Evolutionary conservation across 2,888 invertebrate species (phyloP).

Genomic region (Agonopterix heracliana): DNA sequence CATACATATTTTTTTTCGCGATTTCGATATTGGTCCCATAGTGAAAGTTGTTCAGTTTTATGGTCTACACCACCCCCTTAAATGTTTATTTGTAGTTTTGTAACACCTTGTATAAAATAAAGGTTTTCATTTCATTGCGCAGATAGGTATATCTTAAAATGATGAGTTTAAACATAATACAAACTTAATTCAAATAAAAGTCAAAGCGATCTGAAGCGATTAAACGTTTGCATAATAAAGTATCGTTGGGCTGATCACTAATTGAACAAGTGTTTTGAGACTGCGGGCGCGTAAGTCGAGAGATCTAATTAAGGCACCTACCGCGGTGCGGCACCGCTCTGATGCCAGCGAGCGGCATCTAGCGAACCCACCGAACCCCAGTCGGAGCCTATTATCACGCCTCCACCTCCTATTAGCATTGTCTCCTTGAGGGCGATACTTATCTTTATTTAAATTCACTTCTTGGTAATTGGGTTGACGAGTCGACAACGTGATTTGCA

Average conservation of each 20-base stretch:
- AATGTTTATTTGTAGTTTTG: too few species aligned
- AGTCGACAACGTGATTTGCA: slow-evolving; percentile 77
- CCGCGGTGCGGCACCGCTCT: slow-evolving; percentile 36
- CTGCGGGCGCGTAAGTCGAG: slow-evolving; percentile 65
- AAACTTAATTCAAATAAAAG: slow-evolving; percentile 1
- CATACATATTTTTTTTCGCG: too few species aligned
- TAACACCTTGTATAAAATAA: too few species aligned
- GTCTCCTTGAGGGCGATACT: slow-evolving; percentile 76
- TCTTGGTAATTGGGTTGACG: slow-evolving; percentile 77
- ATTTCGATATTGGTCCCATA: too few species aligned
- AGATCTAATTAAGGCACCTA: slow-evolving; percentile 73
- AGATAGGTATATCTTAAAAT: too few species aligned
- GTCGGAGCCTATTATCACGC: slow-evolving; percentile 71
- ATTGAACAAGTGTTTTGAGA: slow-evolving; percentile 72
- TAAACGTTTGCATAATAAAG: slow-evolving; percentile 48
- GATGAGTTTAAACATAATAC: background rate
- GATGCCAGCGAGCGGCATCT: slow-evolving; percentile 23
- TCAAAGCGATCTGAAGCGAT: slow-evolving; percentile 6
- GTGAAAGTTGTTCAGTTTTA: too few species aligned
- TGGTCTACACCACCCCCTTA: too few species aligned
- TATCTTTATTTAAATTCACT: slow-evolving; percentile 77
- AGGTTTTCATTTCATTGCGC: too few species aligned
- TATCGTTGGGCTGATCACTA: slow-evolving; percentile 64
- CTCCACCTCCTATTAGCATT: slow-evolving; percentile 74
- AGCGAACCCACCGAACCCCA: slow-evolving; percentile 36